Evolutionary conservation across 2,113 vertebrate genomes (phyloP), one percentile per base, ranked within the genome.

Genomic region (Gila orcuttii): DNA sequence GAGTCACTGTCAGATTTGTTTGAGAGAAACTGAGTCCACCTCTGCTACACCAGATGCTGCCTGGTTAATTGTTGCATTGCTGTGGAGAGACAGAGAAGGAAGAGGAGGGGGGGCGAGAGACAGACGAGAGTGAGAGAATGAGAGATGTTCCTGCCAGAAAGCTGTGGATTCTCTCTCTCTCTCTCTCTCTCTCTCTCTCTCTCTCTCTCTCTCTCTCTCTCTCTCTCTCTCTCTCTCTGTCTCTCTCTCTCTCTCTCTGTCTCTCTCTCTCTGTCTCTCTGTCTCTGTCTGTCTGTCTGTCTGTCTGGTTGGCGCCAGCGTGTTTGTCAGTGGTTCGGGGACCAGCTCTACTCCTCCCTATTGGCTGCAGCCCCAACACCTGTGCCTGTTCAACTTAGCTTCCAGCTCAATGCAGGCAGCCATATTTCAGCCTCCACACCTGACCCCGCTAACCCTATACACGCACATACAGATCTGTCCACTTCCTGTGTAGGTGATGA

Each of bases 291-390:
- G 25, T 66, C 64, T 84, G 55, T 75, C 82, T 68, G 33, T 69
- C 31, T n/a, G 10, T 79, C 77, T 60, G 21, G 62, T 90, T 39
- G 82, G 68, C 82, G 57, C 89, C 68, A 89, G 1, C 73, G 79
- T 55, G 83, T 87, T 88, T 84, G 60, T 86, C 87, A 85, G 77
- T 76, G 86, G 80, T 86, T 69, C 47, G 81, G 84, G 52, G 31
- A 82, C 33, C 62, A 21, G 42, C 73, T 78, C 23, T 45, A 31
- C 62, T 73, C 25, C 52, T 62, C 36, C 55, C 62, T 59, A 36
- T 71, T 89, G 91, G 89, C 90, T 83, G 55, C 83, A 62, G 59
- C 74, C 86, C 89, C 87, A 88, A 89, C 90, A 92, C 86, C 89
- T 91, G 89, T 45, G 87, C 76, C 33, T 77, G 39, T 73, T 68